phyloP scores from a whole-genome alignment of 2,113 vertebrate species.

The Eidolon helvum region DNA sequence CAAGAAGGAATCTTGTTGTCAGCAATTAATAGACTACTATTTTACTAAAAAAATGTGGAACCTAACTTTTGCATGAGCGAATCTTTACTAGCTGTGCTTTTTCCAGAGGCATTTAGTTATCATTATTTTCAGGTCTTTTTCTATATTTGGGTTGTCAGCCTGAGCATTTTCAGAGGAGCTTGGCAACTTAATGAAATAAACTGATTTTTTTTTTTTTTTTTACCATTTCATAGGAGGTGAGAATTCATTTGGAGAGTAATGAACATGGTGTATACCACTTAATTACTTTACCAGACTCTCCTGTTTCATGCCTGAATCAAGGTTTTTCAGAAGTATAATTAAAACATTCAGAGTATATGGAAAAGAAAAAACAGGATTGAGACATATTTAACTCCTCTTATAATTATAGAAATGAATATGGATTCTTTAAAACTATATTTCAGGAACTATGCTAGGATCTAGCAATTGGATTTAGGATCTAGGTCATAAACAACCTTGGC shows the following conservation, averaged over 20 bases:
- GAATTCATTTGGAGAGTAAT: constrained; percentile 44
- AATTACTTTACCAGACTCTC: constrained; percentile 53
- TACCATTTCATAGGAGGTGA: constrained; percentile 1
- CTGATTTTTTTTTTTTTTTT: not conserved
- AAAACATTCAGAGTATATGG: constrained; percentile 23
- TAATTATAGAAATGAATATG: constrained; percentile 10
- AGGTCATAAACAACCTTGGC: not conserved
- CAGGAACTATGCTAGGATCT: not conserved
- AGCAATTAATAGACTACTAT: not conserved
- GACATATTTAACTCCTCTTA: not conserved
- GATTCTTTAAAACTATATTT: not conserved
- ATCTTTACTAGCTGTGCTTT: not conserved
- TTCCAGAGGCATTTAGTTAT: not conserved
- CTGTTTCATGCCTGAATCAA: constrained; percentile 33
- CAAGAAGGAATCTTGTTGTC: not conserved
- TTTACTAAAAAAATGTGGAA: not conserved
- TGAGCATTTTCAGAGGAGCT: not conserved
- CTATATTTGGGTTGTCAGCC: not conserved
- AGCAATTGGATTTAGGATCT: not conserved
- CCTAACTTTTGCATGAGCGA: not conserved
- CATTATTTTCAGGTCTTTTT: constrained; percentile 3
- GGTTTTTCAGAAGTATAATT: constrained; percentile 42
- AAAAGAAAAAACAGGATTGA: constrained; percentile 30
- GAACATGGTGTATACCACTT: constrained; percentile 26
- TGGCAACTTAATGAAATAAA: constrained; percentile 39